phyloP scores from a whole-genome alignment of 2,797 vertebrate genomes.

The Fringilla coelebs region DNA sequence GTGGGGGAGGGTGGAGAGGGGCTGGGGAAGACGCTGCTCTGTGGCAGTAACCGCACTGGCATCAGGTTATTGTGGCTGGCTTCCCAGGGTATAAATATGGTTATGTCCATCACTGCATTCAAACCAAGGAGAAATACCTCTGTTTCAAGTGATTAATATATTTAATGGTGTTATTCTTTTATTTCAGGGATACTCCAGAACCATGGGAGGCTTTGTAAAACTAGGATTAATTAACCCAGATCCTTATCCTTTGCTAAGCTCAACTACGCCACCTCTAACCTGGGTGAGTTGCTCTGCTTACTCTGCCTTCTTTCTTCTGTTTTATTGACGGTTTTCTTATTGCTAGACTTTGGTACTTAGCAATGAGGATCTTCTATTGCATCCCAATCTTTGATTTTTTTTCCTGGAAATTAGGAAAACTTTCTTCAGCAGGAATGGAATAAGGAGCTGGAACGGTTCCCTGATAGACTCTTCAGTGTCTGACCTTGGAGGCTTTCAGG shows the following conservation, averaged over 20 bases:
- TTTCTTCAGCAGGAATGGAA: not conserved
- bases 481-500: not conserved
- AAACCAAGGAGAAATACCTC: not conserved
- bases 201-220: slow-evolving; percentile 87
- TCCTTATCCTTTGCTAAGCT: slow-evolving; percentile 75
- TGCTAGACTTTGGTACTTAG: not conserved
- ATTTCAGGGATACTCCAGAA: slow-evolving; percentile 86
- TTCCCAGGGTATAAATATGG: not conserved
- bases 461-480: not conserved
- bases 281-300: slow-evolving; percentile 81
- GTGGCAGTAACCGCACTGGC: not conserved
- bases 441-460: not conserved
- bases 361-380: not conserved
- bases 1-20: not conserved
- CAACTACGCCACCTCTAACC: slow-evolving; percentile 70
- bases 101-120: not conserved
- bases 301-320: not conserved
- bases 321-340: not conserved
- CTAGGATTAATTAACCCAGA: slow-evolving; percentile 89
- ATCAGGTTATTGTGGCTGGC: not conserved
- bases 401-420: not conserved
- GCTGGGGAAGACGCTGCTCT: not conserved
- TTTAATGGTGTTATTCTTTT: slow-evolving; percentile 20
- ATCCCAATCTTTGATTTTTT: not conserved
- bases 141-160: not conserved